Evolutionary conservation across 2,113 vertebrate species (phyloP), one percentile per base, ranked within the genome.

Genomic region (Nipponia nippon): DNA sequence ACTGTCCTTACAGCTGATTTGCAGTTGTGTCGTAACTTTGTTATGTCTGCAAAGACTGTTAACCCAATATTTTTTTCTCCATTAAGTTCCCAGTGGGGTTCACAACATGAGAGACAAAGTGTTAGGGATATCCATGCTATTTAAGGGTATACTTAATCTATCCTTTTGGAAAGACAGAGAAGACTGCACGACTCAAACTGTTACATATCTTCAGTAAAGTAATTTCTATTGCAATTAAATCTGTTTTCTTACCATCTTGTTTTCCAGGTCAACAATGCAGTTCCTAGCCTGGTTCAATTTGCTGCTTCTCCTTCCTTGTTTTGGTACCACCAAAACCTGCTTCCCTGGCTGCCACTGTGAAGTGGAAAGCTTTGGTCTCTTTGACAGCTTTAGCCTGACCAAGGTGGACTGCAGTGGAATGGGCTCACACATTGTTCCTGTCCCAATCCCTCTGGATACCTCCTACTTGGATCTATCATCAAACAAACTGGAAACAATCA

Each of bases 361-460:
- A 73, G 99, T 99, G 96, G 99, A 99, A 96, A 99, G 98, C 83
- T 99, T 99, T 9, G 99, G 99, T 47, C 98, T 99, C 81, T 99
- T 99, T 1, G 99, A 99, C 97, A 99, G 99, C 98, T 99, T 99
- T 97, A 99, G 99, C 92, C 94, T 99, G 94, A 99, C 99, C 50
- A 99, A 98, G 38, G 99, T 99, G 84, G 99, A 99, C 92, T 99
- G 99, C 95, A 98, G 98, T 8, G 98, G 98, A 29, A 96, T 99
- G 44, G 99, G 99, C 6, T 98, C 99, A 10, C 97, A 98, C 42
- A 94, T 98, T 11, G 96, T 99, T 92, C 99, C 99, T 0, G 98
- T 99, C 61, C 98, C 99, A 86, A 99, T 99, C 90, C 99, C 99
- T 1, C 96, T 99, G 97, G 99, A 99, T 96, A 99, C 99, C 0